Conservation (phyloP, 2,797 vertebrate genomes). For the Melanotaenia nigrans region DNA sequence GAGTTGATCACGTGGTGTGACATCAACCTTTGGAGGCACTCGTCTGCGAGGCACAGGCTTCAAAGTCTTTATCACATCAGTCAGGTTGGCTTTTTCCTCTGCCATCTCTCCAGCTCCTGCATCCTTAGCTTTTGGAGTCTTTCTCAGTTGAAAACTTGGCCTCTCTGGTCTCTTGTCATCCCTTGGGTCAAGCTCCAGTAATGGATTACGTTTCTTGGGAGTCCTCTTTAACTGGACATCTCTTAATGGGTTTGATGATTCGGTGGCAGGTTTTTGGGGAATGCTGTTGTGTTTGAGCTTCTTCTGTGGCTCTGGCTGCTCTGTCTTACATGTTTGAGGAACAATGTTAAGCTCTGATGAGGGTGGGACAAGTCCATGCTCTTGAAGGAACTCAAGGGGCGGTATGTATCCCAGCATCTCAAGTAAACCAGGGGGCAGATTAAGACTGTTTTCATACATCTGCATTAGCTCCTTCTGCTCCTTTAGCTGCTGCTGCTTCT, state of each 20-base stretch:
- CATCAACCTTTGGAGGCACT: conserved; percentile 87
- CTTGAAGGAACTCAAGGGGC: conserved; percentile 73
- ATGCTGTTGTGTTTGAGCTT: conserved; percentile 50
- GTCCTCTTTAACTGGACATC: conserved; percentile 87
- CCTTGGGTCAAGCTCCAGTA: conserved; percentile 73
- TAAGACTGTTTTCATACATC: conserved; percentile 88
- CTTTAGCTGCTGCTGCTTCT: conserved; percentile 88
- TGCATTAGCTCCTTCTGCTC: conserved; percentile 89
- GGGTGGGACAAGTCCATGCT: conserved; percentile 62
- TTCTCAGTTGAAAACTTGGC: conserved; percentile 76
- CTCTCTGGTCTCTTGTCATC: conserved; percentile 65
- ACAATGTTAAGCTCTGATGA: conserved; percentile 11
- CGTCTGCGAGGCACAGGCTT: conserved; percentile 92
- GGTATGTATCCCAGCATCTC: conserved; percentile 89
- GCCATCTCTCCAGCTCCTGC: conserved; percentile 39
- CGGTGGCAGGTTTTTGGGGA: conserved; percentile 48
- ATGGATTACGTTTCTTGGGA: conserved; percentile 81
- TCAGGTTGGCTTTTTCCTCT: conserved; percentile 89
- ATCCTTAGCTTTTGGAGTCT: conserved; percentile 62
- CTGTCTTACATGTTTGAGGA: conserved; percentile 23
- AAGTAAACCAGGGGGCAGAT: conserved; percentile 90
- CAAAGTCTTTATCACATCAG: conserved; percentile 91
- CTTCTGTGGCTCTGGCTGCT: conserved; percentile 54
- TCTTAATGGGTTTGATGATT: conserved; percentile 76
- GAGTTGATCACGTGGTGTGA: conserved; percentile 92